phyloP scores from a whole-genome alignment of 2,797 vertebrate genomes.

The Macrochelys suwanniensis region DNA sequence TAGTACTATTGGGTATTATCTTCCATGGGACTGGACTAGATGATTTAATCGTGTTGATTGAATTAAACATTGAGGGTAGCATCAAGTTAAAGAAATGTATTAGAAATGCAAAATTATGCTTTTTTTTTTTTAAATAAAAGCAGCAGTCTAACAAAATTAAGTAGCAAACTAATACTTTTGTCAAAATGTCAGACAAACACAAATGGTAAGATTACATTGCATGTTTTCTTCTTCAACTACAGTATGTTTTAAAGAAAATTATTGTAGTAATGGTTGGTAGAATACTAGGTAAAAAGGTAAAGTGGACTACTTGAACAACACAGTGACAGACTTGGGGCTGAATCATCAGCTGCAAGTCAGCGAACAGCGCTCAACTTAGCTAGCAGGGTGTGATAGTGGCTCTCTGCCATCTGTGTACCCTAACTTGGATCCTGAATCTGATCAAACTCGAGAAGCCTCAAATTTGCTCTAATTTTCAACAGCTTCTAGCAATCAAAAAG shows the following conservation, averaged over 20 bases:
- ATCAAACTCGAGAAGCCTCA: background rate
- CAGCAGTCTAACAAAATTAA: background rate
- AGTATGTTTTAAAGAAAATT: background rate
- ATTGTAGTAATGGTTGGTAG: background rate
- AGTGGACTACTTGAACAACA: background rate
- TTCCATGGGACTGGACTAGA: background rate
- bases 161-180: background rate
- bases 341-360: background rate
- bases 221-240: background rate
- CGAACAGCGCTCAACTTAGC: background rate
- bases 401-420: background rate
- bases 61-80: background rate
- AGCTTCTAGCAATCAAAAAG: background rate
- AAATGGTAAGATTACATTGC: background rate
- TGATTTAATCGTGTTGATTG: background rate
- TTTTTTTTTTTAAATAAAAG: background rate
- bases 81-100: background rate
- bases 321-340: background rate
- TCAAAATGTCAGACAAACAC: background rate
- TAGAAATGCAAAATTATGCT: background rate
- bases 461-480: background rate
- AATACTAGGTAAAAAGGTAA: background rate
- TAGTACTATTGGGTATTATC: background rate
- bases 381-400: rapidly evolving
- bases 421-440: background rate